These are phyloP conservation scores for Pituophis catenifer DNA, from an alignment of 2,113 vertebrate genomes.

Conservation along the genomic window DNA sequence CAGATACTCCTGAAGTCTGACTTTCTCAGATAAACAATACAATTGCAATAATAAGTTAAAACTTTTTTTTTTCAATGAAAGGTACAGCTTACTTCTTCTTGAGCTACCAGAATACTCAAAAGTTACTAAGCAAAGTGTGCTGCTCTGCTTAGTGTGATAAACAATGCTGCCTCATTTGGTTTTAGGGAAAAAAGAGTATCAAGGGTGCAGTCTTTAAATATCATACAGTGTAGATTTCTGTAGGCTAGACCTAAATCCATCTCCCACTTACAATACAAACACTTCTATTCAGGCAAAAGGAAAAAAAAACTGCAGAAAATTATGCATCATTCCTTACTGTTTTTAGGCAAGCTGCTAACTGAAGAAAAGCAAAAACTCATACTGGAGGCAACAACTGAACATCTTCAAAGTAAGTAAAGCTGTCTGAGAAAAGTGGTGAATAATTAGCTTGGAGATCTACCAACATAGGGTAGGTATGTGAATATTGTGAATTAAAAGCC, in stretches of 20 bases:
- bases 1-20: not conserved
- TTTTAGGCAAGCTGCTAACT: slow-evolving; percentile 66
- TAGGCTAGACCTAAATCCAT: not conserved
- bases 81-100: not conserved
- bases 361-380: slow-evolving; percentile 62
- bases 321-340: not conserved
- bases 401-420: slow-evolving; percentile 67
- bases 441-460: not conserved
- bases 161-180: not conserved
- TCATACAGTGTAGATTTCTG: not conserved
- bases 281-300: not conserved
- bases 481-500: not conserved
- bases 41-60: not conserved
- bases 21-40: not conserved
- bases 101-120: not conserved
- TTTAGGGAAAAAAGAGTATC: not conserved
- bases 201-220: not conserved
- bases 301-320: not conserved
- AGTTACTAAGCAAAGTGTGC: not conserved
- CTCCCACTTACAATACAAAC: not conserved
- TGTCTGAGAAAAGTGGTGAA: not conserved
- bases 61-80: not conserved
- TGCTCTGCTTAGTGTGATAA: not conserved
- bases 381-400: slow-evolving; percentile 56
- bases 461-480: not conserved